phyloP scores from a whole-genome alignment of 2,113 vertebrate genomes.

The Ariopsis seemanni region DNA sequence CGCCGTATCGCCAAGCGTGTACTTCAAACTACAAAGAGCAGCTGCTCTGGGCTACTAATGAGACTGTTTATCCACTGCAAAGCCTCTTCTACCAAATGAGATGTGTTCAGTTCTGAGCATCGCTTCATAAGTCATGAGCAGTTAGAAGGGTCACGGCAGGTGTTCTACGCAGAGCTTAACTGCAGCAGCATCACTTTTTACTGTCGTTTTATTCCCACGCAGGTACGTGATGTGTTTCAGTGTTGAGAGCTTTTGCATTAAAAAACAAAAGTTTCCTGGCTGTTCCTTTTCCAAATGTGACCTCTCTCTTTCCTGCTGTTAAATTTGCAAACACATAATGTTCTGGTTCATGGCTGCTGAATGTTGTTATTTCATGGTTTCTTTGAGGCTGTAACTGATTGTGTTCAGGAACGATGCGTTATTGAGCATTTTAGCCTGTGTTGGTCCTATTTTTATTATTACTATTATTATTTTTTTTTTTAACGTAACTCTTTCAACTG shows the following conservation, averaged over 20 bases:
- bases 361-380: neutral
- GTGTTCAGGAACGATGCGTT: neutral
- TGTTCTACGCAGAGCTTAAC: neutral
- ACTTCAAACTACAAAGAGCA: slow-evolving; percentile 41
- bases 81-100: slow-evolving; percentile 28
- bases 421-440: neutral
- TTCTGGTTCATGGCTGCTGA: neutral
- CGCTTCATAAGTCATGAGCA: neutral
- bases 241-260: neutral
- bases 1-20: slow-evolving; percentile 21
- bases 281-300: neutral
- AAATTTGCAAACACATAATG: neutral
- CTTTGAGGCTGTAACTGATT: neutral
- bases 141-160: neutral
- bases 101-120: slow-evolving; percentile 1
- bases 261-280: neutral
- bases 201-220: neutral
- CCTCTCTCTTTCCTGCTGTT: neutral
- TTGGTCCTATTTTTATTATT: neutral
- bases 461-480: too few relatives aligned
- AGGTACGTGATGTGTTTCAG: neutral
- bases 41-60: slow-evolving; percentile 45
- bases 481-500: neutral
- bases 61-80: slow-evolving; percentile 42
- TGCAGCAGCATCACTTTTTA: neutral